phyloP scores from a whole-genome alignment of 2,113 vertebrate species.

The Vidua chalybeata region DNA sequence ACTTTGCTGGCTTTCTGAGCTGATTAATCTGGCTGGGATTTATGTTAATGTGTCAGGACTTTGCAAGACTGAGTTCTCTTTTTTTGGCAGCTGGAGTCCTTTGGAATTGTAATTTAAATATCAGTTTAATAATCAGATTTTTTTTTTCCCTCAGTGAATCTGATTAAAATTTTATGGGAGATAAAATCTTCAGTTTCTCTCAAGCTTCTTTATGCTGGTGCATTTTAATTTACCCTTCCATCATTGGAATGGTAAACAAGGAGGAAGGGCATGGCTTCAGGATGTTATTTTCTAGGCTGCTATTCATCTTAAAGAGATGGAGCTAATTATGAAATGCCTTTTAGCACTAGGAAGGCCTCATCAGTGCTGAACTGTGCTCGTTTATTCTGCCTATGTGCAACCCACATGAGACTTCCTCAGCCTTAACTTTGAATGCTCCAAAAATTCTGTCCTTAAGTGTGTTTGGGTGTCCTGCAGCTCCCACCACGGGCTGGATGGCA shows the following conservation, averaged over 20 bases:
- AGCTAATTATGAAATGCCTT: not conserved
- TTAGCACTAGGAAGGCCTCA: not conserved
- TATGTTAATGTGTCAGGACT: not conserved
- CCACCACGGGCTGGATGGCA: accelerated
- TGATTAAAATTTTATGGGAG: not conserved
- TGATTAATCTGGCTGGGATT: not conserved
- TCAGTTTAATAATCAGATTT: not conserved
- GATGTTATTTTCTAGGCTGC: not conserved
- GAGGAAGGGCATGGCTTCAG: not conserved
- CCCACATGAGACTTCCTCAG: not conserved
- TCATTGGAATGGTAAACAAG: not conserved
- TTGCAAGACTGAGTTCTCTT: not conserved
- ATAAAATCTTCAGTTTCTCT: not conserved
- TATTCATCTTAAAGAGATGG: not conserved
- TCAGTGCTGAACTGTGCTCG: not conserved
- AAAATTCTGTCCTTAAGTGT: not conserved
- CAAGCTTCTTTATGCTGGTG: not conserved
- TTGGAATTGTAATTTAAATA: not conserved
- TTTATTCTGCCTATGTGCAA: not conserved
- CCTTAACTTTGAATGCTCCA: not conserved
- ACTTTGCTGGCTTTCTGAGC: not conserved
- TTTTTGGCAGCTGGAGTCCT: not conserved
- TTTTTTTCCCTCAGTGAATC: not conserved
- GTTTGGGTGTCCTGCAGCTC: not conserved
- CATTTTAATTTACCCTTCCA: not conserved